Evolutionary conservation across 2,797 vertebrate genomes (phyloP), one percentile per base, ranked within the genome.

Genomic region (Stomatorhinus walkeri): DNA sequence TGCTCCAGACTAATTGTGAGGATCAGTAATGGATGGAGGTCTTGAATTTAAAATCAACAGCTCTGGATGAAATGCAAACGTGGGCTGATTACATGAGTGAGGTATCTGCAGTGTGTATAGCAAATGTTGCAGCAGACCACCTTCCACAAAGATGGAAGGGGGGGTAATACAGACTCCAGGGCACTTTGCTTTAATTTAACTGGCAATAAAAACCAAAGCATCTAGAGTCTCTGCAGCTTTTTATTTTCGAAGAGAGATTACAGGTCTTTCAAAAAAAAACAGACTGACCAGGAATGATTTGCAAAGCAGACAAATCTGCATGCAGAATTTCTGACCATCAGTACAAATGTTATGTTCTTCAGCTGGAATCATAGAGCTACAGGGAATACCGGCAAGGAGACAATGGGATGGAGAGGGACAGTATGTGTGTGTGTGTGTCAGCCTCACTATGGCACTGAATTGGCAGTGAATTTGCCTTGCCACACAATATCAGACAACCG

Each of bases 361-460:
- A 49, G 22, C 48, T 52, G 43, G 16, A 87, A 89, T 89, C 22
- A 49, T 85, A 54, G 54, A 91, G 0, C 64, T 88, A 16, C 40
- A 90, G 90, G 89, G 54, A 92, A 90, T 92, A 92, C 89, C 59
- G 61, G 49, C 79, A 56, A 56, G 52, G 76, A 91, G 89, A 88
- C 49, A 8, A 68, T 85, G 90, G 5, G 40, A 1, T 91, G 86
- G 81, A 85, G 14, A 88, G 48, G 76, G 8, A 4, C 81, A 61
- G 51, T 91, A 90, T 22, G 40, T 72, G 88, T 56, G 76, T 40
- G 68, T 19, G 40, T 43, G 79, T 89, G 68, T 87, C 32, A 64
- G 87, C 87, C 36, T 59, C 84, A 10, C 8, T 16, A 68, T 86
- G 87, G 87, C 85, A 83, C 81, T 85, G 89, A 91, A 91, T 59